These are phyloP conservation scores for Brachionus paranguensis DNA, from an alignment of 1,140 invertebrate genomes.

Conservation along the genomic window DNA sequence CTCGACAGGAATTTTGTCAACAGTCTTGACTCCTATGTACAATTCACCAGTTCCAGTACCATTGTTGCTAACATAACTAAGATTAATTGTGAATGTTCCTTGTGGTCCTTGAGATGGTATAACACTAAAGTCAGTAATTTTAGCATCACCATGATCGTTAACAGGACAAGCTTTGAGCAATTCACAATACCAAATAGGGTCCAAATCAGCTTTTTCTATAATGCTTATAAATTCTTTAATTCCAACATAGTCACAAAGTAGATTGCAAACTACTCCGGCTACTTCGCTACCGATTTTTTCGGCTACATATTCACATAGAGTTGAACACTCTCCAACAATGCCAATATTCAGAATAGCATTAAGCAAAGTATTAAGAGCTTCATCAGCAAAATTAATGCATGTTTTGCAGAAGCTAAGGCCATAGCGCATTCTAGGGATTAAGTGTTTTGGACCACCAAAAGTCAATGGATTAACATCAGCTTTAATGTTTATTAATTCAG, in stretches of 20 bases:
- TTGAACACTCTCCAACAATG: conserved; percentile 46
- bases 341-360: conserved; percentile 45
- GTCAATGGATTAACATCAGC: neutral
- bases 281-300: conserved; percentile 47
- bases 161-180: conserved; percentile 45
- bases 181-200: conserved; percentile 52
- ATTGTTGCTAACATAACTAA: conserved; percentile 44
- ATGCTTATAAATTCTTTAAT: conserved; percentile 49
- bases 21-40: conserved; percentile 44
- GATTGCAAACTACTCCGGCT: conserved; percentile 45
- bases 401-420: conserved; percentile 43
- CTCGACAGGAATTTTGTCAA: conserved; percentile 49
- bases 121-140: conserved; percentile 45
- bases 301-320: conserved; percentile 45
- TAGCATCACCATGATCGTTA: conserved; percentile 49
- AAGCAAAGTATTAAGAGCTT: conserved; percentile 46
- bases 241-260: conserved; percentile 49
- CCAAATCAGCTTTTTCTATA: conserved; percentile 49
- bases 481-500: neutral
- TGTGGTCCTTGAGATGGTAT: conserved; percentile 46
- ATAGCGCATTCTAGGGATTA: neutral
- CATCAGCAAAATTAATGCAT: conserved; percentile 46
- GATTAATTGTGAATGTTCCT: conserved; percentile 44
- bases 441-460: neutral
- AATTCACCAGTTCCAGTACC: conserved; percentile 51